Conservation (phyloP, 2,888 invertebrate genomes). For the Drosophila ochracea region DNA sequence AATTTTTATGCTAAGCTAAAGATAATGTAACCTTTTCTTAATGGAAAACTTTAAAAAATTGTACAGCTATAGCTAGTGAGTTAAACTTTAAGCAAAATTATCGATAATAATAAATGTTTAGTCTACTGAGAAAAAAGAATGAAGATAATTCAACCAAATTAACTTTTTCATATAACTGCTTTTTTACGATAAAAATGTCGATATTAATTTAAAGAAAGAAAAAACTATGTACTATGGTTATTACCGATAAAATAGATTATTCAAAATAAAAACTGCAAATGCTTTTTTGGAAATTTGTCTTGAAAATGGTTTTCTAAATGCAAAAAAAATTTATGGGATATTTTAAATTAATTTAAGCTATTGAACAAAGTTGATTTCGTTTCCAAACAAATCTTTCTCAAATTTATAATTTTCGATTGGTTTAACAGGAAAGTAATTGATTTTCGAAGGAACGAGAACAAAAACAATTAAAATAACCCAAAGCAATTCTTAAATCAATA, state of each 20-base stretch:
- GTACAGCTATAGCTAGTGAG: not conserved
- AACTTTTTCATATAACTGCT: not conserved
- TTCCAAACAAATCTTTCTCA: not conserved
- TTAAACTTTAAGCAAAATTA: not conserved
- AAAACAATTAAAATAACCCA: not conserved
- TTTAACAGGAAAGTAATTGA: not conserved
- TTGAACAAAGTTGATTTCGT: not conserved
- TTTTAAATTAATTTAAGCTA: not conserved
- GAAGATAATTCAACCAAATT: not conserved
- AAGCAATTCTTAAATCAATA: not conserved
- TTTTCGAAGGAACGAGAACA: not conserved
- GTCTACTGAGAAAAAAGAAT: conserved; percentile 1
- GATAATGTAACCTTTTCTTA: not conserved
- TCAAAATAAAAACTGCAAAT: not conserved
- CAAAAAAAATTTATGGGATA: not conserved
- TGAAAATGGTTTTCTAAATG: not conserved
- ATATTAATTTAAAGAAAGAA: not conserved
- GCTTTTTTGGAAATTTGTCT: not conserved
- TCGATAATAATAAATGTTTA: not conserved
- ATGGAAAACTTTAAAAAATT: not conserved
- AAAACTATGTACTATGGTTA: not conserved
- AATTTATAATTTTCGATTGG: not conserved
- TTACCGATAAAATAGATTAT: not conserved
- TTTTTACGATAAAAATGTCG: not conserved
- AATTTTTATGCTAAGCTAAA: not conserved